Percentiles rank a stretch among this genome's conserved stretches.
Conservation (phyloP, 2,797 vertebrate genomes). For the Myotis pilosus region DNA sequence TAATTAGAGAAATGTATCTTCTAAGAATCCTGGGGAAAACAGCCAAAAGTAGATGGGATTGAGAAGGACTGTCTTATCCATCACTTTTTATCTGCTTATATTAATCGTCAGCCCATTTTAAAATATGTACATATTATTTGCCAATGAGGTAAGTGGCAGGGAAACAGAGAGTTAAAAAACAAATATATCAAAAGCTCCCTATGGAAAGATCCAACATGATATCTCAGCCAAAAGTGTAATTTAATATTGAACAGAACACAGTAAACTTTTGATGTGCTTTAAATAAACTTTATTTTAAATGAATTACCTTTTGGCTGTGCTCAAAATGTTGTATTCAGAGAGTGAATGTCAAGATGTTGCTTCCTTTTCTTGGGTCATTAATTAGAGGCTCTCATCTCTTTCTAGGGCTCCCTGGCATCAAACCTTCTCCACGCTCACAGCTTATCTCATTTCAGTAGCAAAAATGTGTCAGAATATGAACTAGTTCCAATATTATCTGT, state of each 20-base stretch:
- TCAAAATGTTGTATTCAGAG: neutral
- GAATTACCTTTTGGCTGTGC: neutral
- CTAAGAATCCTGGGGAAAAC: neutral
- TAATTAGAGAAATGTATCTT: neutral
- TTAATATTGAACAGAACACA: neutral
- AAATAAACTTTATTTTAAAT: constrained; percentile 3
- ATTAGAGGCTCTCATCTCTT: neutral
- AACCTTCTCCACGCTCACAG: neutral
- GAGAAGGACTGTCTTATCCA: neutral
- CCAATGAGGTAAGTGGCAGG: neutral
- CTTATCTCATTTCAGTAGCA: neutral
- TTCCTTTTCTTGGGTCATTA: neutral
- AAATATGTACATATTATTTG: constrained; percentile 9
- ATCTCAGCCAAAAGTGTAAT: constrained; percentile 57
- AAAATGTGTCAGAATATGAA: neutral
- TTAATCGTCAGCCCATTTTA: neutral
- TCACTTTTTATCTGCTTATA: neutral
- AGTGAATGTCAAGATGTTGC: neutral
- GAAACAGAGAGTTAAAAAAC: constrained; percentile 29
- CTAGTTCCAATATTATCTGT: neutral
- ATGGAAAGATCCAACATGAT: neutral
- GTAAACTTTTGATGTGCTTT: constrained; percentile 11
- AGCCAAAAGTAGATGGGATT: neutral
- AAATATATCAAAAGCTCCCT: constrained; percentile 25
- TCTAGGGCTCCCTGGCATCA: neutral